Percentiles rank a stretch among this genome's conserved stretches.
Evolutionary conservation across 2,113 vertebrate species (phyloP).

Genomic region (Channa maculata): DNA sequence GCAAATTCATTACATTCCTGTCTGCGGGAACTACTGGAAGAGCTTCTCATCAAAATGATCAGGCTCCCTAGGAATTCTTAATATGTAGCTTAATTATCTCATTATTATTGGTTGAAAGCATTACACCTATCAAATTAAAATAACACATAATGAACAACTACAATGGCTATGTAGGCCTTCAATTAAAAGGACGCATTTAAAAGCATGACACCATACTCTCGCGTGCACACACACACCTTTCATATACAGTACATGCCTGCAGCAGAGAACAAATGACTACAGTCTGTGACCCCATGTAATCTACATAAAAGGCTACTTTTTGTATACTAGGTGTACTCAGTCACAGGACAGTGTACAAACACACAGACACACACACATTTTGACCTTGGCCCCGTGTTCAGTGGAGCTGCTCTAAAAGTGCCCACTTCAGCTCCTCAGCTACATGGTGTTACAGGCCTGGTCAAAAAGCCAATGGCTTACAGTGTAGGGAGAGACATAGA

Average conservation of each 20-base stretch:
- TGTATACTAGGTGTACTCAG: constrained; percentile 15
- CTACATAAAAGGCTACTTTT: constrained; percentile 50
- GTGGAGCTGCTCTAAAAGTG: constrained; percentile 72
- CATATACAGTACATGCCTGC: constrained; percentile 19
- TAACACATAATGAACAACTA: background rate
- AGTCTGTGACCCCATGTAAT: constrained; percentile 28
- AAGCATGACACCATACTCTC: background rate
- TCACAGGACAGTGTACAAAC: constrained; percentile 16
- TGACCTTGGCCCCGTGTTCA: constrained; percentile 74
- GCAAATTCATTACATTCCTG: constrained; percentile 42
- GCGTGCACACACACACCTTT: background rate
- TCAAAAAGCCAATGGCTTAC: constrained; percentile 71
- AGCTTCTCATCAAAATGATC: constrained; percentile 38
- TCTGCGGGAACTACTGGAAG: constrained; percentile 1
- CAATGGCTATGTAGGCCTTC: background rate
- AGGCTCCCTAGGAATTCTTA: background rate
- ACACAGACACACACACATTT: constrained; percentile 36
- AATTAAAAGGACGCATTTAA: constrained; percentile 4
- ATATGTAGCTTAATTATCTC: constrained; percentile 27
- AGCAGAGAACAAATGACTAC: constrained; percentile 23
- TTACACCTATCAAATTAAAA: background rate
- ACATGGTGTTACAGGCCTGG: constrained; percentile 61
- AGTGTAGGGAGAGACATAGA: constrained; percentile 22
- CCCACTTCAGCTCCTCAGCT: constrained; percentile 76
- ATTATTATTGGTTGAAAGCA: constrained; percentile 13